A percentile compares a stretch with the other conserved stretches of the same genome.
phyloP scores from a whole-genome alignment of 2,113 vertebrate species.

The Cheirogaleus medius region DNA sequence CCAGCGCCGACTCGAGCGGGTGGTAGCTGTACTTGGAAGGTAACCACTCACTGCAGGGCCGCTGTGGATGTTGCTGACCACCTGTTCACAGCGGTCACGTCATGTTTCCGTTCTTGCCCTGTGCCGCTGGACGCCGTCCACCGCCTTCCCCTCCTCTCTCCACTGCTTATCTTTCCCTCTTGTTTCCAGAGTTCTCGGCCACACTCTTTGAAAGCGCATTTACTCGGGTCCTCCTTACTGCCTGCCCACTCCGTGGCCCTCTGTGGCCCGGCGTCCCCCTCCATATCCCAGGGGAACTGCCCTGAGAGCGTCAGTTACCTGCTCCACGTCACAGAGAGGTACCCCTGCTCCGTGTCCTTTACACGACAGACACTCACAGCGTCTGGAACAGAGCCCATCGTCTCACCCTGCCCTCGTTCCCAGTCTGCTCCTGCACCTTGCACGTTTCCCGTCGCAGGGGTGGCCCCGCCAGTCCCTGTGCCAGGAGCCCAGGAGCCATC shows the following conservation, averaged over 20 bases:
- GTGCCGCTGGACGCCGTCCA: rapidly evolving
- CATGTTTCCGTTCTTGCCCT: neutral
- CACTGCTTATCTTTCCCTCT: neutral
- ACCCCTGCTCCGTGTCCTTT: neutral
- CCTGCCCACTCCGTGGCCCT: neutral
- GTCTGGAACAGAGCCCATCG: neutral
- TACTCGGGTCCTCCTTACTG: neutral
- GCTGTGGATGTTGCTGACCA: too few species aligned
- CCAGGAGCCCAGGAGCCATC: neutral
- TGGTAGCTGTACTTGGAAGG: neutral
- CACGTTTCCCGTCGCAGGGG: neutral
- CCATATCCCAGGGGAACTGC: neutral
- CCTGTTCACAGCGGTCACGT: neutral
- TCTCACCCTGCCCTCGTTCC: neutral
- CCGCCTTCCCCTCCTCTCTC: neutral
- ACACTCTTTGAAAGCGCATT: neutral
- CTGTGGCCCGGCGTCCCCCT: neutral
- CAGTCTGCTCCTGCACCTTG: rapidly evolving
- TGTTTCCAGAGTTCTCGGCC: neutral
- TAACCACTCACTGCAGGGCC: neutral
- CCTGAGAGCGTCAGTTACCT: neutral
- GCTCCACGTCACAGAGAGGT: neutral
- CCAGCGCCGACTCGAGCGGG: too few species aligned
- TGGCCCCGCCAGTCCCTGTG: neutral
- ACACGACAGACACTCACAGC: neutral